Base-by-base conservation (phyloP, 2,888 invertebrate species). In the Drosophila nigricruria region DNA sequence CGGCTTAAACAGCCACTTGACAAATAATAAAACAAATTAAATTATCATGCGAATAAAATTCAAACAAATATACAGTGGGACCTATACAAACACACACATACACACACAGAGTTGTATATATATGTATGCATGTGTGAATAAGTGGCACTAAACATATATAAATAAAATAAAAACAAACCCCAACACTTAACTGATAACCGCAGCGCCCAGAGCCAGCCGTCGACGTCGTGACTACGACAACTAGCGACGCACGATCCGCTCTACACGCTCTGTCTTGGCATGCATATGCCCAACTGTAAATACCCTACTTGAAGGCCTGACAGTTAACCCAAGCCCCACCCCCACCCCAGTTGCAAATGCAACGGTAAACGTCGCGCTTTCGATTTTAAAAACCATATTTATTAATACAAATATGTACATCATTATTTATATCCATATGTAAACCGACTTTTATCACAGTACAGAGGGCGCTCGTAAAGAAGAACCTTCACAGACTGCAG, bases 151-250 rank as follows among this genome's bases (percentile, higher is more conserved):
- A 87, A 81, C 69, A 81, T 61, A 88, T 65, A 81, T 68, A 71
- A 58, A 69, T 60, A 70, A 78, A 76, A 84, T 62, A 64, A 84
- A 88, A 89, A 89, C 85, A 89, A 79, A 84, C 70, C 73, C 68
- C 60, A 70, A 76, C 63, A 64, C 65, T 65, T 34, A 60, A 59
- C 89, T 84, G 83, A 84, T 84, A 89, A 84, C 85, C 88, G 66
- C 82, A 87, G 70, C 73, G 18, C 66, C 77, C 82, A 87, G 70
- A 76, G 18, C 66, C 77, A 79, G 77, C 30, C 59, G 81, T 68
- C 68, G 81, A 61, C 69, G 38, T 78, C 78, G 78, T 78, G 78
- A 78, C 78, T 77, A 78, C 81, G 68, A 80, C 80, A 76, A 78
- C 77, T 59, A 63, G 50, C 45, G 38, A 47, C 47, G 40, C 43